Evolutionary conservation across 1,140 invertebrate genomes (phyloP), one percentile per base, ranked within the genome.

Genomic region (Capitella teleta): DNA sequence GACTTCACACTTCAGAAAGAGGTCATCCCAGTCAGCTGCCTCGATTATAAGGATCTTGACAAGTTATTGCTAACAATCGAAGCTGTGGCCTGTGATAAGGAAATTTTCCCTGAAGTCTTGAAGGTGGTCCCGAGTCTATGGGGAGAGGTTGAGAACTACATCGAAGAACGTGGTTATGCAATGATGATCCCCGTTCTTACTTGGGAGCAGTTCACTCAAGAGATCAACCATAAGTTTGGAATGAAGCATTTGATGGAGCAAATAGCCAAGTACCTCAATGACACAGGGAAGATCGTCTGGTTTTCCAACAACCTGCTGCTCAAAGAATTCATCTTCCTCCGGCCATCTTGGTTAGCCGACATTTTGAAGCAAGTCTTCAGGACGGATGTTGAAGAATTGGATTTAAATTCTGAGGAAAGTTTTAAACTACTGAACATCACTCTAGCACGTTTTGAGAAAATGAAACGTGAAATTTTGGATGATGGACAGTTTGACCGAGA

Each of bases 321-420:
- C 12, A 58, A 56, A 44, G 49, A 59, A 4, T 52, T 51, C 21
- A 61, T 70, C 16, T 63, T 68, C 45, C 51, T 70, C 0, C 56
- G 64, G 34, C 67, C 67, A 2, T 53, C 60, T 8, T 68, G 65
- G 67, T 51, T 70, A n/a, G 61, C 64, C 28, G 65, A 68, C 36
- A 49, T 68, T 6, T 55, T 68, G 40, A 51, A 58, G 34, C 46
- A 55, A 14, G 37, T 67, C n/a, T 62, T 63, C 30, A 42, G 60
- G 10, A 61, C 65, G 36, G 57, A 63, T 21, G 45, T 58, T 5
- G 32, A 28, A 8, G 44, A 56, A 10, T 52, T 54, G 28, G 19
- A 28, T 14, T 44, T 24, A 16, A 16, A 23, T 14, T 46, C 60
- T n/a, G 49, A 57, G 5, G 58, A 57, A 32, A 57, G 58, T 40